Evolutionary conservation across 2,113 vertebrate genomes (phyloP).

Genomic region (Mastomys coucha): DNA sequence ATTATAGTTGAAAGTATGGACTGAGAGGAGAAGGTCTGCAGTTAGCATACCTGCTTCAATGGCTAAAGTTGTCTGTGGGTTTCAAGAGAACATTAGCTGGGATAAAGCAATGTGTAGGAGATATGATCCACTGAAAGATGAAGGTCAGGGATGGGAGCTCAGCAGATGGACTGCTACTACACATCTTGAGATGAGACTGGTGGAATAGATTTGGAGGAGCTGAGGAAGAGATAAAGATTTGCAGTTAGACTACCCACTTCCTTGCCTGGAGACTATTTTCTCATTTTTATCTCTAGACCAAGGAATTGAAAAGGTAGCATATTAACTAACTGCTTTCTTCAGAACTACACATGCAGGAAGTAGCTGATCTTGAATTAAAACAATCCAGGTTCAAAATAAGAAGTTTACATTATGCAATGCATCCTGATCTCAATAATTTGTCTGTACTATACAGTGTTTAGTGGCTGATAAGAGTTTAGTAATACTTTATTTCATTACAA

Average conservation of each 20-base stretch:
- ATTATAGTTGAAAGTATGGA: neutral
- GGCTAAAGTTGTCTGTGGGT: neutral
- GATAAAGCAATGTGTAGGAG: neutral
- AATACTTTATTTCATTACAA: neutral
- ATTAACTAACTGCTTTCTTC: neutral
- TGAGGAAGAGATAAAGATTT: neutral
- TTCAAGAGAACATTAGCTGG: neutral
- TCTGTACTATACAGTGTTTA: neutral
- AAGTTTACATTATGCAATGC: neutral
- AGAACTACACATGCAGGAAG: neutral
- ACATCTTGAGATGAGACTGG: neutral
- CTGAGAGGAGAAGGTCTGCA: neutral
- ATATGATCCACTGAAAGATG: neutral
- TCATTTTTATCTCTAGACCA: neutral
- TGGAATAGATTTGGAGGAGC: neutral
- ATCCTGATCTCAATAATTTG: neutral
- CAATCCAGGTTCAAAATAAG: neutral
- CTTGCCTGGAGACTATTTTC: neutral
- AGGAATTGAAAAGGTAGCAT: neutral
- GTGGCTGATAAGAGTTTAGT: neutral
- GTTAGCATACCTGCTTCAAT: neutral
- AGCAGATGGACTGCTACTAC: neutral
- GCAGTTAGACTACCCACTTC: neutral
- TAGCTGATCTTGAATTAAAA: neutral
- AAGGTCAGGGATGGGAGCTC: neutral